Evolutionary conservation across 2,113 vertebrate species (phyloP).

Genomic region (Corythornis madagascariensis): DNA sequence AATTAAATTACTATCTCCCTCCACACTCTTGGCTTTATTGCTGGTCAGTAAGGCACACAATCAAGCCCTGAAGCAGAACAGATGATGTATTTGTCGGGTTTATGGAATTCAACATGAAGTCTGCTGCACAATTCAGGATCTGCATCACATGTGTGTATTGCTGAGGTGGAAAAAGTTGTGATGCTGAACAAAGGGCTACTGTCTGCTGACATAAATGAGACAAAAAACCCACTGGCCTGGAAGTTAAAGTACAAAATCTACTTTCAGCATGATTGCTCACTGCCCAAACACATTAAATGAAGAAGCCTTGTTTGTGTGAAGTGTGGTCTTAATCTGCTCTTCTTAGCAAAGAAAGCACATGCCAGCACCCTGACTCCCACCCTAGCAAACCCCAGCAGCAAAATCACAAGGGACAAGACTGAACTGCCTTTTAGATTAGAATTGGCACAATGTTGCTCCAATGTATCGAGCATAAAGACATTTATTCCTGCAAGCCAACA

Average conservation of each 20-base stretch:
- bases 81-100: neutral
- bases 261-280: neutral
- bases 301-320: neutral
- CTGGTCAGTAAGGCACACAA: neutral
- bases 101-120: neutral
- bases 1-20: neutral
- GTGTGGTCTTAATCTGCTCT: neutral
- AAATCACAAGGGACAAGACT: neutral
- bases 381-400: neutral
- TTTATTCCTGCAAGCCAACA: neutral
- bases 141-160: neutral
- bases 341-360: neutral
- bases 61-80: neutral
- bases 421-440: neutral
- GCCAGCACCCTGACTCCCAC: neutral
- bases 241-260: slow-evolving; percentile 9
- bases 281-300: neutral
- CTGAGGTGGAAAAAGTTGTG: neutral
- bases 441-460: neutral
- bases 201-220: neutral
- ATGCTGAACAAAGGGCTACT: slow-evolving; percentile 18
- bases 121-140: neutral
- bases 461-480: neutral
- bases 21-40: neutral
- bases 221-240: slow-evolving; percentile 25